Evolutionary conservation across 1,140 invertebrate genomes (phyloP).

Genomic region (Tetranychus cinnabarinus): DNA sequence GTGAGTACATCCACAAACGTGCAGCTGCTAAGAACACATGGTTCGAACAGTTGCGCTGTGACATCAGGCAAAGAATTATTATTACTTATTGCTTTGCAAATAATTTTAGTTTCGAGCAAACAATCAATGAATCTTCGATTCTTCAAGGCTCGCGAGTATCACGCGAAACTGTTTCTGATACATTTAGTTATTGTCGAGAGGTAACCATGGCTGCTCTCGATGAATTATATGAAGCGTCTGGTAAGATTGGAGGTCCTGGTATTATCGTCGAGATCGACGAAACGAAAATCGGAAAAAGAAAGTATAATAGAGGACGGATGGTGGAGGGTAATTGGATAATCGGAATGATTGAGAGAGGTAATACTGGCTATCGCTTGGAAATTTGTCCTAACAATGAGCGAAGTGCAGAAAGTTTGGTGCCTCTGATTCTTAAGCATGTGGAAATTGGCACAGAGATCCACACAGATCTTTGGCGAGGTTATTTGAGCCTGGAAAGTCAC

Average conservation of each 20-base stretch:
- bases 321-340: conserved; percentile 9
- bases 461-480: conserved; percentile 8
- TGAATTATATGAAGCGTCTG: neutral
- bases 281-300: conserved; percentile 8
- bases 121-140: too few relatives aligned
- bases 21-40: too few relatives aligned
- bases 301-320: conserved; percentile 8
- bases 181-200: too few relatives aligned
- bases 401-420: conserved; percentile 3
- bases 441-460: neutral
- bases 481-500: neutral
- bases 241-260: conserved; percentile 5
- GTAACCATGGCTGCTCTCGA: too few relatives aligned
- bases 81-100: too few relatives aligned
- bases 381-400: neutral
- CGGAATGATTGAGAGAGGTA: conserved; percentile 2
- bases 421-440: conserved; percentile 6
- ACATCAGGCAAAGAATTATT: too few relatives aligned
- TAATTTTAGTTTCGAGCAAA: too few relatives aligned
- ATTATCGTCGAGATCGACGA: conserved; percentile 8
- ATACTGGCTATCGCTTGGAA: neutral
- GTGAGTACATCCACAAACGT: too few relatives aligned
- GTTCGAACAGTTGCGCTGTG: too few relatives aligned
- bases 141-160: too few relatives aligned
- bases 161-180: too few relatives aligned